A percentile compares a stretch with the other conserved stretches of the same genome.
Conservation (phyloP, 2,888 invertebrate species). For the Clistopyga incitator region DNA sequence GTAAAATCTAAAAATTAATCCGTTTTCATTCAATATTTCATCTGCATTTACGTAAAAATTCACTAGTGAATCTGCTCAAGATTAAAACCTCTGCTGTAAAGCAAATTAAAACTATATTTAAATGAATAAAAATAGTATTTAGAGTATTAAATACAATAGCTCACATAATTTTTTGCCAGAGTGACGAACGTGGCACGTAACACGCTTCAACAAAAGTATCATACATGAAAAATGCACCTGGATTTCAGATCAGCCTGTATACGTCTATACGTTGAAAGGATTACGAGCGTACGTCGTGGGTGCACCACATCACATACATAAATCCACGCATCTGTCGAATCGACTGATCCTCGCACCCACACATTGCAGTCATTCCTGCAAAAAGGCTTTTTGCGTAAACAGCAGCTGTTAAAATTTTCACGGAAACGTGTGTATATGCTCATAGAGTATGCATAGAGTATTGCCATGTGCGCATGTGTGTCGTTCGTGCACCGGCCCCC, state of each 20-base stretch:
- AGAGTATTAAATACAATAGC: neutral
- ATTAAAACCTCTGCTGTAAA: no score
- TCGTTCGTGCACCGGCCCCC: constrained; percentile 46
- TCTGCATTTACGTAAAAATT: no score
- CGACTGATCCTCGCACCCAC: constrained; percentile 13
- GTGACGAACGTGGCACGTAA: neutral
- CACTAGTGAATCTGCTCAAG: no score
- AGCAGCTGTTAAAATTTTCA: constrained; percentile 73
- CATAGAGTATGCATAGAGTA: constrained; percentile 31
- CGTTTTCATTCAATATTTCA: neutral
- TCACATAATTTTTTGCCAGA: neutral
- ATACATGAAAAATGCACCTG: neutral
- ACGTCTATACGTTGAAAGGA: constrained; percentile 36
- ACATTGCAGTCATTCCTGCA: constrained; percentile 56
- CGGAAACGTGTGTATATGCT: constrained; percentile 46
- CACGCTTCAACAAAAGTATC: constrained; percentile 4
- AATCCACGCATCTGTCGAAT: constrained; percentile 61
- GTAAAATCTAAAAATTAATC: neutral
- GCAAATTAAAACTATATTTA: neutral
- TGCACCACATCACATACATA: constrained; percentile 15
- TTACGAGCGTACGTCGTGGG: constrained; percentile 37
- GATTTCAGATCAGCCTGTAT: neutral
- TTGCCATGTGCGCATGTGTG: constrained; percentile 49
- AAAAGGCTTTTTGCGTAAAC: constrained; percentile 76
- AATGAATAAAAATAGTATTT: neutral